Percentiles rank a stretch among this genome's conserved stretches.
These are phyloP conservation scores for Gracilinanus agilis DNA, from an alignment of 2,113 vertebrate genomes.

Conservation along the genomic window DNA sequence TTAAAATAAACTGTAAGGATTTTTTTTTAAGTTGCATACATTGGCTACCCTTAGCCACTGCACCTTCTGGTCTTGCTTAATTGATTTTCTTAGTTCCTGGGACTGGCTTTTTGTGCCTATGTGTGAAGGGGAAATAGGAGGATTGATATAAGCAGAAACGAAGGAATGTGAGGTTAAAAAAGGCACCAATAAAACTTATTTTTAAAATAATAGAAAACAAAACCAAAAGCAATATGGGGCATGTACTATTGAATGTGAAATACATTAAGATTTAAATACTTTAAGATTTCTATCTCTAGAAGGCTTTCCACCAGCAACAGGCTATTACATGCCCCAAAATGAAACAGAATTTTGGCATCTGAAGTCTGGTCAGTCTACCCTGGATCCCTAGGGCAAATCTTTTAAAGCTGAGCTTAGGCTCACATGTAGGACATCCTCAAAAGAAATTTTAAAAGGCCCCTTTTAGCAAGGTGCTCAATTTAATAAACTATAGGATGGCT, in stretches of 20 bases:
- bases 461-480: not conserved
- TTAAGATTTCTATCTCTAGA: not conserved
- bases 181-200: not conserved
- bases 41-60: not conserved
- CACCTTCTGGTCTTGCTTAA: not conserved
- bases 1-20: no score
- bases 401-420: not conserved
- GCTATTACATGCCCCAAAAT: not conserved
- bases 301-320: not conserved
- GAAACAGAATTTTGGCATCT: not conserved
- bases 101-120: not conserved
- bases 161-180: not conserved
- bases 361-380: not conserved
- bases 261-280: no score
- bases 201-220: not conserved
- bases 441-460: not conserved
- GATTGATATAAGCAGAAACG: not conserved
- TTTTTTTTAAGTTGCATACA: no score
- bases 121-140: not conserved
- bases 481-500: not conserved
- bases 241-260: not conserved
- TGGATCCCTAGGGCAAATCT: not conserved
- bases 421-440: not conserved
- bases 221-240: not conserved
- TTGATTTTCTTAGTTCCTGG: not conserved